Evolutionary conservation across 2,888 invertebrate genomes (phyloP).

Genomic region (Hypselothyrea guttata): DNA sequence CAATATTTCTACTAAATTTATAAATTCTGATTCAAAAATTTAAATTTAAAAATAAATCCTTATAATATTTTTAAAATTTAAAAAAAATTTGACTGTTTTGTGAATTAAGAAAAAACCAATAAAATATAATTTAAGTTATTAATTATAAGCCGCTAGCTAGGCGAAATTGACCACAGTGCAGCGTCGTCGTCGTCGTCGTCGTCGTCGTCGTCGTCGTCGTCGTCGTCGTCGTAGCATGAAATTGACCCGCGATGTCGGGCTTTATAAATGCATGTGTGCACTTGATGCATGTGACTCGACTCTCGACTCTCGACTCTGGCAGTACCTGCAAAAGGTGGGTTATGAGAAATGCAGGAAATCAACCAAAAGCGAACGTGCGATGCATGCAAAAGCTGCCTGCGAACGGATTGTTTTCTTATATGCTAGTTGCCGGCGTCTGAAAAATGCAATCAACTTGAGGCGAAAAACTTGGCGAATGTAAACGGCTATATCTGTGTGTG

Average conservation of each 20-base stretch:
- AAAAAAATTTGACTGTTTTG: no score
- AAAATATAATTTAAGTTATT: no score
- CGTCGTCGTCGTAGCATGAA: conserved; percentile 65
- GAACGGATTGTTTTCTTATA: conserved; percentile 74
- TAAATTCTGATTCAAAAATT: no score
- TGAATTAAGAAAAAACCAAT: no score
- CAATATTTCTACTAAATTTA: no score
- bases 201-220: no score
- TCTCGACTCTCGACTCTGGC: conserved; percentile 3
- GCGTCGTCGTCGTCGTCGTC: no score
- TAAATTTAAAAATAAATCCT: no score
- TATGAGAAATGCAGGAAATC: conserved; percentile 77
- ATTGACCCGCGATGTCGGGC: conserved; percentile 73
- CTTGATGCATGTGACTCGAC: conserved; percentile 62
- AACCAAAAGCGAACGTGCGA: conserved; percentile 76
- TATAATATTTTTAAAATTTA: no score
- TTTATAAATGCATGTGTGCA: conserved; percentile 73
- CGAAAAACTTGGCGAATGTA: conserved; percentile 59
- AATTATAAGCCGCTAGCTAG: no score
- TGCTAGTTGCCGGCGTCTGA: conserved; percentile 46
- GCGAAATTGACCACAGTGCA: no score
- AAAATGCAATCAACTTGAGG: conserved; percentile 78
- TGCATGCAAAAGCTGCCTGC: conserved; percentile 67
- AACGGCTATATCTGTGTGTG: conserved; percentile 31
- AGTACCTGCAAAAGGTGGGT: conserved; percentile 18